Base-by-base conservation (phyloP, 2,888 invertebrate species). In the Clivina fossor region DNA sequence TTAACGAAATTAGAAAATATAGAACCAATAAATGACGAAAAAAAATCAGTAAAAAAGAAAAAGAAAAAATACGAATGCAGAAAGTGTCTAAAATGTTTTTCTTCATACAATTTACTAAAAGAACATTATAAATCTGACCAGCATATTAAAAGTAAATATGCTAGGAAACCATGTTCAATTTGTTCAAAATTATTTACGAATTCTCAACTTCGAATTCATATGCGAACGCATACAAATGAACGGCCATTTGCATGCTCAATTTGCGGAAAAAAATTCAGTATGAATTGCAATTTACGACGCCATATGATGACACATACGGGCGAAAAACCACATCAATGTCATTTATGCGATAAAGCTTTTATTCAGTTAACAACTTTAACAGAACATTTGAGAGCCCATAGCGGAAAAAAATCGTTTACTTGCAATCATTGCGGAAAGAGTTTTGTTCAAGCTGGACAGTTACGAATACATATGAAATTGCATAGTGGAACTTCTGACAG, bases 191-290 rank as follows among this genome's bases (percentile, higher is more conserved):
- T 16, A 19, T 19, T 40, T 9, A 40, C 20, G 19, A 20, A 40
- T 40, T 40, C 40, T n/a, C 40, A 40, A 13, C 11, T 19, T 16
- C 16, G 28, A 11, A 35, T 28, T 44, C 58, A 58, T 46, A 35
- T 56, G 33, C 28, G 56, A 11, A 58, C 51, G 4, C 58, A 58
- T 20, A 32, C 58, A 2, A 50, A 46, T 7, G 48, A 58, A 13
- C 57, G 51, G 28, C 51, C 57, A 9, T 53, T 47, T 26, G 30
- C 33, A 11, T 58, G 58, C 47, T 32, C 35, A 37, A 57, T 53
- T 16, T 58, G 58, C 28, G 57, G 50, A 11, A 57, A 57, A 46
- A n/a, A n/a, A n/a, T n/a, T n/a, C n/a, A n/a, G n/a, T n/a, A n/a
- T n/a, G n/a, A n/a, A n/a, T n/a, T n/a, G n/a, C n/a, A n/a, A n/a